Evolutionary conservation across 2,113 vertebrate species (phyloP).

Genomic region (Drymodes brunneopygia): DNA sequence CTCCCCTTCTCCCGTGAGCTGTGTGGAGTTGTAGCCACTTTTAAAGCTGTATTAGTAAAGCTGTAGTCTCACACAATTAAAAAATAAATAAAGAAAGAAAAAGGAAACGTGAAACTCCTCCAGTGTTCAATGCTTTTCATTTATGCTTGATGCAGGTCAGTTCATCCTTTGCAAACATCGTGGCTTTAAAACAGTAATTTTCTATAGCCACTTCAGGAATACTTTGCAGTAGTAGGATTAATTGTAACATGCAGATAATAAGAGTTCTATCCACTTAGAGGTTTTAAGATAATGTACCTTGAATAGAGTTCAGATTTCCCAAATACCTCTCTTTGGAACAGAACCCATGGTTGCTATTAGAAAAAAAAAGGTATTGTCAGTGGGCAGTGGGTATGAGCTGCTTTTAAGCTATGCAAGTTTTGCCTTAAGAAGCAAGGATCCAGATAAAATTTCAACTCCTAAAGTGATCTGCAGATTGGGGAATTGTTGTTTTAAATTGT

Average conservation of each 20-base stretch:
- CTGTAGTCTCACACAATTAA: constrained; percentile 5
- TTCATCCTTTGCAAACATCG: not conserved
- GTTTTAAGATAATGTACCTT: not conserved
- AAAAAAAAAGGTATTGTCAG: not conserved
- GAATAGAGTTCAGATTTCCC: not conserved
- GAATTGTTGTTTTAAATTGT: not conserved
- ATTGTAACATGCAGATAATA: not conserved
- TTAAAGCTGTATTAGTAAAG: constrained; percentile 31
- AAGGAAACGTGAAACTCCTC: not conserved
- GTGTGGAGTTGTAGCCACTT: constrained; percentile 53
- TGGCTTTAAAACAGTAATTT: not conserved
- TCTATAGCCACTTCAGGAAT: not conserved
- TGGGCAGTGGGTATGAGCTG: not conserved
- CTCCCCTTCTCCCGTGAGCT: constrained; percentile 63
- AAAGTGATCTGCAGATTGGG: not conserved
- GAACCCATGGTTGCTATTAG: not conserved
- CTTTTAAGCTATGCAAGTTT: not conserved
- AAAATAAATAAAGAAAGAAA: not conserved
- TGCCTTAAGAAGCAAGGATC: not conserved
- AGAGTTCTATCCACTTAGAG: not conserved
- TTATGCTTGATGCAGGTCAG: not conserved
- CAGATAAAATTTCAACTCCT: not conserved
- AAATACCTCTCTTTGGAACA: not conserved
- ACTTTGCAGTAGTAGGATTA: not conserved
- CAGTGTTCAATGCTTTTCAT: not conserved